Evolutionary conservation across 2,797 vertebrate species (phyloP).

Genomic region (Ceyx erithaca): DNA sequence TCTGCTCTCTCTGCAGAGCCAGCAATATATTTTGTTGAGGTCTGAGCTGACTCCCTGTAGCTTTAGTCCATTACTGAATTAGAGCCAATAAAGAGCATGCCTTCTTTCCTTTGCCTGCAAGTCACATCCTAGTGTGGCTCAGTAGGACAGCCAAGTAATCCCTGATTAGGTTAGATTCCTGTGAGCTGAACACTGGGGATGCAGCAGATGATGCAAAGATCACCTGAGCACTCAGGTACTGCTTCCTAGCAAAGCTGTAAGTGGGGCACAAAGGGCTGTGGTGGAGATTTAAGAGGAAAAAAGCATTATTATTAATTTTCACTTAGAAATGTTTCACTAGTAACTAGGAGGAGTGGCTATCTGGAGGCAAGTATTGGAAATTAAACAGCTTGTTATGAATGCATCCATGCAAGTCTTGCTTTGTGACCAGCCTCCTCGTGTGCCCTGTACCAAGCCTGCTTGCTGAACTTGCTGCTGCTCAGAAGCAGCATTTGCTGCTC

Average conservation of each 20-base stretch:
- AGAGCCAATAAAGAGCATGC: not conserved
- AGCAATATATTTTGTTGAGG: slow-evolving; percentile 21
- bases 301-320: not conserved
- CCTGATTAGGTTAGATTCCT: slow-evolving; percentile 31
- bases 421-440: not conserved
- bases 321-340: not conserved
- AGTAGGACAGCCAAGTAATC: slow-evolving; percentile 1
- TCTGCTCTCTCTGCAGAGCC: not conserved
- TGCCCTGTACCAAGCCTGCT: not conserved
- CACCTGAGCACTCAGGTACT: not conserved
- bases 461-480: slow-evolving; percentile 29
- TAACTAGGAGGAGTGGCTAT: not conserved
- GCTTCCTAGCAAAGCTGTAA: not conserved
- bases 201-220: not conserved
- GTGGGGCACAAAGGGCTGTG: not conserved
- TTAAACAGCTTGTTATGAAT: not conserved
- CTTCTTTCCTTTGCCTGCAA: slow-evolving; percentile 40
- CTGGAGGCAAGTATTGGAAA: not conserved
- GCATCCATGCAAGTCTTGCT: not conserved
- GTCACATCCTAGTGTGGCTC: slow-evolving; percentile 23
- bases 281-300: not conserved
- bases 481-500: not conserved
- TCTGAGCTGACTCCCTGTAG: slow-evolving; percentile 25
- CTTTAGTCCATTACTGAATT: slow-evolving; percentile 36
- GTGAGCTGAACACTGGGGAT: not conserved